phyloP scores from a whole-genome alignment of 37 sponge, comb jelly and placozoan genomes.

The Axinella damicornis region DNA sequence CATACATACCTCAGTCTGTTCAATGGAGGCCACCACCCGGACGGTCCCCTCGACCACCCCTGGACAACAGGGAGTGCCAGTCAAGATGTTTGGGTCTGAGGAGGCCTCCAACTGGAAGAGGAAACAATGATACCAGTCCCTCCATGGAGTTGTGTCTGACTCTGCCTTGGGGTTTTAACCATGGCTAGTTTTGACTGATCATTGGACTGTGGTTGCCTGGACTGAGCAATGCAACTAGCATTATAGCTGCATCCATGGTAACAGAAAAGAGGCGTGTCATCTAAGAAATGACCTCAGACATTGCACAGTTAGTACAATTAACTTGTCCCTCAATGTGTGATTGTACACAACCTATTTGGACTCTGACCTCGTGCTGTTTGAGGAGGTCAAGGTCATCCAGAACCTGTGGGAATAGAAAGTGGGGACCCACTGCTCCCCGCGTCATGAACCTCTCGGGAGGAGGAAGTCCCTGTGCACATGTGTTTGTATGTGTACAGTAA shows the following conservation, averaged over 20 bases:
- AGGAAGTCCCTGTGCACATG: conserved; percentile 55
- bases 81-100: conserved; percentile 78
- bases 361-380: conserved; percentile 56
- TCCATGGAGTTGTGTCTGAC: too few relatives aligned
- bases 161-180: too few relatives aligned
- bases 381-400: conserved; percentile 86
- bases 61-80: conserved; percentile 86
- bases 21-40: conserved; percentile 76
- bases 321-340: neutral
- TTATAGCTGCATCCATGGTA: too few relatives aligned
- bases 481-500: too few relatives aligned
- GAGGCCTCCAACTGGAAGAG: conserved; percentile 65
- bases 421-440: conserved; percentile 64
- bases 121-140: neutral
- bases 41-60: conserved; percentile 83
- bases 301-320: too few relatives aligned
- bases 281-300: too few relatives aligned
- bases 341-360: neutral
- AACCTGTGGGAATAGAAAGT: conserved; percentile 71
- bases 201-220: too few relatives aligned
- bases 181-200: too few relatives aligned
- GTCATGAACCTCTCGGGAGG: conserved; percentile 91
- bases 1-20: conserved; percentile 62
- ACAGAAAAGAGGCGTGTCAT: too few relatives aligned
- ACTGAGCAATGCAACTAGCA: too few relatives aligned